Evolutionary conservation across 2,888 invertebrate genomes (phyloP), one percentile per base, ranked within the genome.

Genomic region (Erannis defoliaria): DNA sequence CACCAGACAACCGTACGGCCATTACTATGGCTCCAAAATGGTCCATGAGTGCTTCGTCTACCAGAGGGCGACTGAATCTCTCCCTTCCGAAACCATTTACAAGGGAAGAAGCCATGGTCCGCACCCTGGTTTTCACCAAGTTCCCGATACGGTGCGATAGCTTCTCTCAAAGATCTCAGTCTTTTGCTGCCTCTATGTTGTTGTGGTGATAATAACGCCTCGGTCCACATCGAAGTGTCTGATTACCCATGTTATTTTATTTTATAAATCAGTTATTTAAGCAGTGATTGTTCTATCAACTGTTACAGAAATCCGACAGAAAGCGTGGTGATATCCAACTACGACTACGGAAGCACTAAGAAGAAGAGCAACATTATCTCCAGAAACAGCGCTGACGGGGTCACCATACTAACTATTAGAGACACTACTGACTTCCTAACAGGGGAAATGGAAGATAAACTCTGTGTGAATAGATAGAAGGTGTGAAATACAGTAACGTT

Each of bases 311-410:
- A 92, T 65, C 86, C 89, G 23, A 90, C 92, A 83, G 93, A 93
- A 73, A 92, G 91, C 71, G 89, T 93, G 57, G 93, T 93, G 69
- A 91, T 93, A 71, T 91, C 93, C 40, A 93, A 92, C 80, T 93
- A 90, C 84, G 93, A 93, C 64, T 90, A 89, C 74, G 89, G 90
- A 77, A 89, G 86, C 76, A 85, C 86, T 72, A 93, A 92, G 78
- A 93, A 93, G 81, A 92, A 91, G 61, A 88, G 78, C 70, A 88
- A 89, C 73, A 82, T 90, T 37, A 86, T 91, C 64, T 82, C 89
- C 0, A 77, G 90, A 67, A 88, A 87, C 73, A 92, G 86, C 43
- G 68, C 86, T 1, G 93, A 93, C 38, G 87, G 89, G 0, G 90
- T 93, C 67, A 93, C 92, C 62, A 89, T 90, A 23, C 86, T 90